phyloP scores from a whole-genome alignment of 2,797 vertebrate genomes.

The Takifugu rubripes region DNA sequence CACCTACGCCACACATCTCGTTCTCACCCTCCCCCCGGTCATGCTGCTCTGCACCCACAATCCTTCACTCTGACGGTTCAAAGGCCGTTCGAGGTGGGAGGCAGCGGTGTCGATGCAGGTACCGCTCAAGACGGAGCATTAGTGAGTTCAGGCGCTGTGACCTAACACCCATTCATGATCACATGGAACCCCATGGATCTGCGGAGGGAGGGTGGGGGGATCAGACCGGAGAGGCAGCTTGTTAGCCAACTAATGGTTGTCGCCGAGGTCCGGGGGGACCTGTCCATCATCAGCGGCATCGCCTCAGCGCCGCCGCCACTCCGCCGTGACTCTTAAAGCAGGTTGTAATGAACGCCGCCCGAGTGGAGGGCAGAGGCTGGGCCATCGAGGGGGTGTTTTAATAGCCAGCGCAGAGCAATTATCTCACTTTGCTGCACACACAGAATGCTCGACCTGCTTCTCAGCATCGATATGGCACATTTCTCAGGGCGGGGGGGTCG shows the following conservation, averaged over 20 bases:
- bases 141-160: slow-evolving; percentile 28
- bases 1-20: neutral
- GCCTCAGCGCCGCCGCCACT: slow-evolving; percentile 6
- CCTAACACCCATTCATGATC: slow-evolving; percentile 47
- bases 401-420: slow-evolving; percentile 48
- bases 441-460: slow-evolving; percentile 68
- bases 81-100: slow-evolving; percentile 26
- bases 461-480: slow-evolving; percentile 57
- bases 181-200: slow-evolving; percentile 38
- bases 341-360: slow-evolving; percentile 26
- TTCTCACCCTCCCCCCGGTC: slow-evolving; percentile 26
- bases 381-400: slow-evolving; percentile 24
- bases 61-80: slow-evolving; percentile 38
- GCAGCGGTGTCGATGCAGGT: slow-evolving; percentile 12
- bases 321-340: slow-evolving; percentile 4
- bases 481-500: slow-evolving; percentile 44
- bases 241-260: slow-evolving; percentile 43
- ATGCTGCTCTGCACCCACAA: slow-evolving; percentile 26
- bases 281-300: slow-evolving; percentile 25
- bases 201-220: slow-evolving; percentile 17
- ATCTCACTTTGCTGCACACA: slow-evolving; percentile 63
- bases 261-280: slow-evolving; percentile 31
- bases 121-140: slow-evolving; percentile 34
- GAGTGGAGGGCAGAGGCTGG: slow-evolving; percentile 4
- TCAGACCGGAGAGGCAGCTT: slow-evolving; percentile 29